Evolutionary conservation across 2,888 invertebrate genomes (phyloP).

Genomic region (Polydrusus cervinus): DNA sequence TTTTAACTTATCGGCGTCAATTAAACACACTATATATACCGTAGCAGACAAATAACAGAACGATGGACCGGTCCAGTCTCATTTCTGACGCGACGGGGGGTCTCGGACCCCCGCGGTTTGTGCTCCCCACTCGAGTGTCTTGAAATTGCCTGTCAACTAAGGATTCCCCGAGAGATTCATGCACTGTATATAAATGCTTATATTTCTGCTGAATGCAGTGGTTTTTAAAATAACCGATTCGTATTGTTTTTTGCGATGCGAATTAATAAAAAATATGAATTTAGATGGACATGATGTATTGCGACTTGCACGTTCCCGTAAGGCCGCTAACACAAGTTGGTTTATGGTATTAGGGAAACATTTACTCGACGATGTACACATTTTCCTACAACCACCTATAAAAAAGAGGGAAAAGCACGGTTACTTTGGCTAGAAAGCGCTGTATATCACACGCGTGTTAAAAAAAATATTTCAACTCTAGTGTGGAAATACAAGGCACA

Average conservation of each 20-base stretch:
- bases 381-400: too few relatives aligned
- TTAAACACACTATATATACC: constrained; percentile 49
- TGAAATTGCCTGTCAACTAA: constrained; percentile 70
- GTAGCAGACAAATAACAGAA: constrained; percentile 60
- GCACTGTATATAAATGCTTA: constrained; percentile 36
- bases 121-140: constrained; percentile 61
- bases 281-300: not conserved
- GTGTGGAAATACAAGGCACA: too few relatives aligned
- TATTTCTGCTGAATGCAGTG: constrained; percentile 16
- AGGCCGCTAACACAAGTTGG: not conserved
- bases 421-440: too few relatives aligned
- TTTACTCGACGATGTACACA: too few relatives aligned
- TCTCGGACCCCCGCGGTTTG: constrained; percentile 58
- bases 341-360: too few relatives aligned
- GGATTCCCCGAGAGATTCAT: constrained; percentile 64
- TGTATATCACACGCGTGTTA: too few relatives aligned
- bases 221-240: constrained; percentile 12
- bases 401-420: too few relatives aligned
- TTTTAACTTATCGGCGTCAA: constrained; percentile 52
- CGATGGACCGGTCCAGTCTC: constrained; percentile 62
- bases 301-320: not conserved
- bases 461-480: too few relatives aligned
- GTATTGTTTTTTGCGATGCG: constrained; percentile 16
- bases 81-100: constrained; percentile 64
- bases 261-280: not conserved